A percentile compares a stretch with the other conserved stretches of the same genome.
Conservation (phyloP, 2,113 vertebrate genomes). For the Myodes glareolus region DNA sequence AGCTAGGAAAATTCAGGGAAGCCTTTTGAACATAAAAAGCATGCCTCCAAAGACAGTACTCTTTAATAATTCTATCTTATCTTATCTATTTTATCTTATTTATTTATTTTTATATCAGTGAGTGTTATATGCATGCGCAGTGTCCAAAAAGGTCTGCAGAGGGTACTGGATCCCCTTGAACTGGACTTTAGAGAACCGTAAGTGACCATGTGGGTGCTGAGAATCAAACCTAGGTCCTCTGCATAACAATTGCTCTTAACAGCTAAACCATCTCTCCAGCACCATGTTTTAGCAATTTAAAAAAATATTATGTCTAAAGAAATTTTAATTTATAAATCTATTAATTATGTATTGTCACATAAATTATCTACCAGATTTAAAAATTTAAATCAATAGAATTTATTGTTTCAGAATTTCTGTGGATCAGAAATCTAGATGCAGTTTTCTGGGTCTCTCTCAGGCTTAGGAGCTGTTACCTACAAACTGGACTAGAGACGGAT, state of each 20-base stretch:
- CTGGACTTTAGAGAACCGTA: not conserved
- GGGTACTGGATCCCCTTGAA: not conserved
- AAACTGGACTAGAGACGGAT: not conserved
- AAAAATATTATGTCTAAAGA: not conserved
- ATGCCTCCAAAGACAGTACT: not conserved
- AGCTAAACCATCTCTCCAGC: not conserved
- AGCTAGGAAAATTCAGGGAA: not conserved
- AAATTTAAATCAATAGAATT: not conserved
- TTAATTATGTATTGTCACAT: not conserved
- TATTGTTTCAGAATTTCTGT: not conserved
- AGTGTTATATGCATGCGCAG: not conserved
- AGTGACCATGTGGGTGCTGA: not conserved
- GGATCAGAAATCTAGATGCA: not conserved
- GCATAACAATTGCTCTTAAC: not conserved
- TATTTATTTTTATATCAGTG: not conserved
- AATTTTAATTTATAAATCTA: not conserved
- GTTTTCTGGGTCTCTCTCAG: not conserved
- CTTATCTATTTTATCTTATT: not conserved
- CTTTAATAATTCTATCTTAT: not conserved
- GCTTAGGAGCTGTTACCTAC: not conserved
- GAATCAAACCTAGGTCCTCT: not conserved
- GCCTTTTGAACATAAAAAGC: not conserved
- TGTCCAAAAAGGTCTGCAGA: not conserved
- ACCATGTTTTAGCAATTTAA: not conserved
- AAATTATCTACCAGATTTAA: not conserved